These are phyloP conservation scores for Catonia carolina DNA, from an alignment of 2,888 invertebrate species.

Conservation along the genomic window DNA sequence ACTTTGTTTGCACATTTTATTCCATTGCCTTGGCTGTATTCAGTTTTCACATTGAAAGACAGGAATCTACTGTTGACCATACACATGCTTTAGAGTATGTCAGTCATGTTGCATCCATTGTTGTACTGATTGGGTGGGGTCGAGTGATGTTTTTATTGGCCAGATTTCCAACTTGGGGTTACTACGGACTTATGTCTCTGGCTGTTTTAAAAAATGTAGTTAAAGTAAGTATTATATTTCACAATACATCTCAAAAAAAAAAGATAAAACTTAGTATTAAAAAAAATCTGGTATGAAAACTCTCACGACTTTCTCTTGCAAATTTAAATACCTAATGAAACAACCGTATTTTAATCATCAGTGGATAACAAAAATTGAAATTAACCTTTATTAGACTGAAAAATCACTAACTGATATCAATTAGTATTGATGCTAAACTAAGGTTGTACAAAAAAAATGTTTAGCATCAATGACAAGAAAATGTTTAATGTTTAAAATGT, in stretches of 20 bases:
- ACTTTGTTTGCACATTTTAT: too few species aligned
- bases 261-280: constrained; percentile 5
- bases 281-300: background rate
- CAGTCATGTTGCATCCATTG: constrained; percentile 47
- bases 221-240: constrained; percentile 43
- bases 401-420: too few species aligned
- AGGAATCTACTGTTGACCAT: too few species aligned
- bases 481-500: too few species aligned
- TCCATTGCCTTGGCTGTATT: too few species aligned
- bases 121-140: constrained; percentile 50
- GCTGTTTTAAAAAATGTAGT: constrained; percentile 52
- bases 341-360: background rate
- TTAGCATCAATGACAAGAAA: too few species aligned
- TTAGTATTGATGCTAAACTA: too few species aligned
- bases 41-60: too few species aligned
- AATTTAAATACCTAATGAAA: background rate
- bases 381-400: too few species aligned
- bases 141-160: constrained; percentile 53
- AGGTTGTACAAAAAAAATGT: too few species aligned
- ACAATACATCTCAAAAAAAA: constrained; percentile 5
- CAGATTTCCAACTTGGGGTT: constrained; percentile 52
- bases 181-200: constrained; percentile 55
- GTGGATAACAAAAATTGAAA: too few species aligned
- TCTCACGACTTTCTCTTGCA: background rate
- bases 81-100: too few species aligned